These are phyloP conservation scores for Pteronotus mesoamericanus DNA, from an alignment of 2,797 vertebrate genomes.

Conservation along the genomic window DNA sequence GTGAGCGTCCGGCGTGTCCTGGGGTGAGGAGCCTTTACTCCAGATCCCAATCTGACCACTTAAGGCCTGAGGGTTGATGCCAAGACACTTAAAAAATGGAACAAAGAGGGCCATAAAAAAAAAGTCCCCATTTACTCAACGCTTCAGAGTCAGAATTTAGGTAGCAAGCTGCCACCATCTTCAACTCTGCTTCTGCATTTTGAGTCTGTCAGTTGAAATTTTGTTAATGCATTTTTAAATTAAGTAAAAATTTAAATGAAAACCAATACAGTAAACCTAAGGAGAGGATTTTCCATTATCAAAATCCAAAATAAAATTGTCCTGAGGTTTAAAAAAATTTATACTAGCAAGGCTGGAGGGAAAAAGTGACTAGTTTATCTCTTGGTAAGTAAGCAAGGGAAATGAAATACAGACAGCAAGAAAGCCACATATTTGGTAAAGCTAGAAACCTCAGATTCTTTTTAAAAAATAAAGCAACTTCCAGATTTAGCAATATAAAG, in stretches of 20 bases:
- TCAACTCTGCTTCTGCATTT: background rate
- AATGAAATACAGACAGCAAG: conserved; percentile 59
- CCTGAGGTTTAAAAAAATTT: background rate
- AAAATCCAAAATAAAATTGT: conserved; percentile 43
- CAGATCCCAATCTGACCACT: background rate
- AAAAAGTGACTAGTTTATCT: conserved; percentile 50
- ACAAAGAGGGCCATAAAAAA: background rate
- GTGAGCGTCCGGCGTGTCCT: background rate
- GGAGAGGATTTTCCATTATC: background rate
- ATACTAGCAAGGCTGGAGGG: background rate
- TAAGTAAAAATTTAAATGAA: background rate
- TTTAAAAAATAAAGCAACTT: conserved; percentile 29
- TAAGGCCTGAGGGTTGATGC: background rate
- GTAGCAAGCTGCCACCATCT: background rate
- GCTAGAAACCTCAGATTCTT: conserved; percentile 31
- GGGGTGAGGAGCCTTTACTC: background rate
- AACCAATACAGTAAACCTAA: background rate
- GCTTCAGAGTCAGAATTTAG: background rate
- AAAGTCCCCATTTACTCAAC: background rate
- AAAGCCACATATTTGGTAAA: conserved; percentile 53
- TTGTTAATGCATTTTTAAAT: conserved; percentile 12
- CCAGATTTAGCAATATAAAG: conserved; percentile 58
- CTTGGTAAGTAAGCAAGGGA: conserved; percentile 54
- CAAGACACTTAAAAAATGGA: background rate
- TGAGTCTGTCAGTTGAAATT: background rate